Evolutionary conservation across 2,797 vertebrate genomes (phyloP), one percentile per base, ranked within the genome.

Genomic region (Amphiprion clarkii): DNA sequence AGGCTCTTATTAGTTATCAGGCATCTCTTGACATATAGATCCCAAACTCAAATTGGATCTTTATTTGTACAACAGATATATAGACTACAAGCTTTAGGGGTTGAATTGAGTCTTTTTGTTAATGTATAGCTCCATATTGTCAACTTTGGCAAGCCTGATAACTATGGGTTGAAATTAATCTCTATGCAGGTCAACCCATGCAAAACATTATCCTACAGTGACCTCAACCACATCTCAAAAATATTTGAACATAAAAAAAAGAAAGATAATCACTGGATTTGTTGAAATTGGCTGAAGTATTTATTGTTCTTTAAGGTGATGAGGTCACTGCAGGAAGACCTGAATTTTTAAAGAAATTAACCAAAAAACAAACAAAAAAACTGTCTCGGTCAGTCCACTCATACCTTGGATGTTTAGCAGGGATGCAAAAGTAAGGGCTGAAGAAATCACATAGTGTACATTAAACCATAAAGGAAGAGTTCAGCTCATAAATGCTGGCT

Each of bases 271-370:
- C 5, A 36, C 14, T 8, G 19, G 46, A 49, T n/a, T 17, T 19
- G 39, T 54, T 13, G 3, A 1, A 51, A 42, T 21, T 59, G 25
- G 3, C 52, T 46, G 2, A 23, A 55, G 39, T 12, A 36, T 66
- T 5, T 29, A 1, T 31, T 25, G 1, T 48, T 33, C 10, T 42
- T 44, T 71, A 23, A 56, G 59, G 25, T 79, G 83, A 73, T 82
- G 82, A 86, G 84, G 84, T 88, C 88, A 91, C 67, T 62, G 65
- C 46, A 60, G 72, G 75, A 70, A 59, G 27, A 62, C 48, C 11
- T 46, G 39, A 12, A 67, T 59, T 27, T 27, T 27, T 27, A 27
- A 27, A 27, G 27, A 27, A 27, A 27, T 27, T 27, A 27, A 4
- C 27, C 27, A 25, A 57, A 36, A 16, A 21, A 6, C 56, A 10